Conservation (phyloP, 2,888 invertebrate species). For the Atrina japonica region DNA sequence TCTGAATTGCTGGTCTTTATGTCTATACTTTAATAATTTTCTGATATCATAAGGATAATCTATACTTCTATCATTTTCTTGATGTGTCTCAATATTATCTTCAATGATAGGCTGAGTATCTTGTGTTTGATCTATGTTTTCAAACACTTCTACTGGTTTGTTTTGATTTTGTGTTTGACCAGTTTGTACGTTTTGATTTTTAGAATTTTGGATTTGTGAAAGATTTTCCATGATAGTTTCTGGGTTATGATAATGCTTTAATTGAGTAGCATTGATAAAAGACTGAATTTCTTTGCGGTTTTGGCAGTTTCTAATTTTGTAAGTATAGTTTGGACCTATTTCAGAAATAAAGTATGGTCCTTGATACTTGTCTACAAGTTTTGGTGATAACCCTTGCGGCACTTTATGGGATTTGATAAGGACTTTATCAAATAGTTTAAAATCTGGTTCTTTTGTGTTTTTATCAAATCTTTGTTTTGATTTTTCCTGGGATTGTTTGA, state of each 20-base stretch:
- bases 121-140: not conserved
- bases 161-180: not conserved
- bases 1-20: conserved; percentile 8
- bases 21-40: conserved; percentile 1
- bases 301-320: not conserved
- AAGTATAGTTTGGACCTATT: conserved; percentile 16
- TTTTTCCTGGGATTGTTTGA: not conserved
- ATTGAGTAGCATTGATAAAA: not conserved
- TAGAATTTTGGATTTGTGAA: not conserved
- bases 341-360: conserved; percentile 23
- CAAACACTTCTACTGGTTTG: not conserved
- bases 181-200: not conserved
- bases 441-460: conserved; percentile 3
- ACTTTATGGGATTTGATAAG: not conserved
- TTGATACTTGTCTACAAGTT: conserved; percentile 18
- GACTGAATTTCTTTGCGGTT: not conserved
- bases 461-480: not conserved
- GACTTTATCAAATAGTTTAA: conserved; percentile 12
- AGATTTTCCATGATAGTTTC: not conserved
- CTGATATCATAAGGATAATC: conserved; percentile 8
- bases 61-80: too few species aligned
- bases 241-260: not conserved
- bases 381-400: conserved; percentile 16
- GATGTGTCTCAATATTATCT: too few species aligned
- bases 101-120: too few species aligned